phyloP scores from a whole-genome alignment of 2,113 vertebrate genomes.

The Spea bombifrons region DNA sequence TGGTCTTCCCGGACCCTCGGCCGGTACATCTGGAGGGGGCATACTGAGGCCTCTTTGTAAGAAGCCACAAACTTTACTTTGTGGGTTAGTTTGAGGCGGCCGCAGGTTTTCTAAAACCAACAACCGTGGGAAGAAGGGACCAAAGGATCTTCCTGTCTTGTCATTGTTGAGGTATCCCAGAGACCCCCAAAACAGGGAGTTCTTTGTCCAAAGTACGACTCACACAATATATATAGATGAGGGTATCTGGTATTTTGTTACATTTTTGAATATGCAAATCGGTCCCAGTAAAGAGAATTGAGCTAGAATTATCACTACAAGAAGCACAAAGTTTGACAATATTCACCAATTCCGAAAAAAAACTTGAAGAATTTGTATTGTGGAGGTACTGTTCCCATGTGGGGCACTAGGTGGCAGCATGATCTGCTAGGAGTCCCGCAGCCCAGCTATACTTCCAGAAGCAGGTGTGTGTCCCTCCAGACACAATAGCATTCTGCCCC shows the following conservation, averaged over 20 bases:
- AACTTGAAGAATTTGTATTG: too few relatives aligned
- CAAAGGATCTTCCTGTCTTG: neutral
- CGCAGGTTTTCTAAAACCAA: neutral
- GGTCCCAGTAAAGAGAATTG: neutral
- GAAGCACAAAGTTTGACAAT: too few relatives aligned
- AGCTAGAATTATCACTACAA: too few relatives aligned
- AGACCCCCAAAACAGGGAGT: neutral
- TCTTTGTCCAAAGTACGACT: neutral
- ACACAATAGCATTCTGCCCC: constrained; percentile 12
- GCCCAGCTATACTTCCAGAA: neutral
- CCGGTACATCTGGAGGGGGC: neutral
- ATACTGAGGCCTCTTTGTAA: neutral
- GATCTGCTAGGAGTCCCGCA: neutral
- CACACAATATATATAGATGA: neutral
- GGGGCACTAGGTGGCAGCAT: constrained; percentile 10
- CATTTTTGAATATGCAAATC: neutral
- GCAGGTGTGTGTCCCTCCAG: neutral
- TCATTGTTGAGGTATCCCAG: neutral
- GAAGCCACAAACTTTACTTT: neutral
- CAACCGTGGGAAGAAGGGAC: neutral
- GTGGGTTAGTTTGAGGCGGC: neutral
- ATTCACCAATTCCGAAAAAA: too few relatives aligned
- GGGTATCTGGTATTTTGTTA: too few relatives aligned
- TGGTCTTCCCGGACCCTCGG: neutral
- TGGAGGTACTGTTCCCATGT: neutral